These are phyloP conservation scores for Parazoanthus atlanticus DNA, from an alignment of 92 coral and sea anemone genomes.

Conservation along the genomic window DNA sequence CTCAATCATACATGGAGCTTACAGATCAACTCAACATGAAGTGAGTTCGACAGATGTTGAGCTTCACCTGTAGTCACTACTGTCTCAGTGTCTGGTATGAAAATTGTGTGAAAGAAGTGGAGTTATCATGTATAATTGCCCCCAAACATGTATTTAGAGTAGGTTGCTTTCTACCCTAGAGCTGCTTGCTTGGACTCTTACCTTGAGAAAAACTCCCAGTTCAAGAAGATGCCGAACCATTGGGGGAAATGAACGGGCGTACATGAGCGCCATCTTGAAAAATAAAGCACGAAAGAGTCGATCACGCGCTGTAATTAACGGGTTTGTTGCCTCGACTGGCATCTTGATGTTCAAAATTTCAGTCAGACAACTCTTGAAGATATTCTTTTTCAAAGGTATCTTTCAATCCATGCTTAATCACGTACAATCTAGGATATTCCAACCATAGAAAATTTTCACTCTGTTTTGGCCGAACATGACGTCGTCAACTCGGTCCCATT, in stretches of 20 bases:
- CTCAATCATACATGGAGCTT: not conserved
- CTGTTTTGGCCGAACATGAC: conserved; percentile 42
- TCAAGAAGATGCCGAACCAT: conserved; percentile 87
- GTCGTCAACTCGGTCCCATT: conserved; percentile 36
- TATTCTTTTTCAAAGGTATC: not conserved
- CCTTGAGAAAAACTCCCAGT: conserved; percentile 94
- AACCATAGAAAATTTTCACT: not conserved
- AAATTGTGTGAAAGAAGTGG: not conserved
- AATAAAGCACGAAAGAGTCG: conserved; percentile 97
- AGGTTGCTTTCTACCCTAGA: no score
- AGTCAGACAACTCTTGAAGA: not conserved
- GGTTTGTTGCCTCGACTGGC: conserved; percentile 97
- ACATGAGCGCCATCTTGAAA: conserved; percentile 98
- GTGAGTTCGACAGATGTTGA: not conserved
- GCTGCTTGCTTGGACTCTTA: conserved; percentile 12
- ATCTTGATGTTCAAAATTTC: conserved; percentile 48
- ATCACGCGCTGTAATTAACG: conserved; percentile 94
- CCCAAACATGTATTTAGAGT: no score
- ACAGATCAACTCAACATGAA: not conserved
- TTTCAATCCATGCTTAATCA: conserved; percentile 20
- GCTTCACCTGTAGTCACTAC: not conserved
- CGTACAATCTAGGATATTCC: not conserved
- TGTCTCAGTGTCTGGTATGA: not conserved
- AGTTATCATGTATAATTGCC: not conserved
- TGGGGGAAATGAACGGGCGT: conserved; percentile 94